Percentiles rank a stretch among this genome's conserved stretches.
Conservation (phyloP, 2,888 invertebrate genomes). For the Lamellibrachia columna region DNA sequence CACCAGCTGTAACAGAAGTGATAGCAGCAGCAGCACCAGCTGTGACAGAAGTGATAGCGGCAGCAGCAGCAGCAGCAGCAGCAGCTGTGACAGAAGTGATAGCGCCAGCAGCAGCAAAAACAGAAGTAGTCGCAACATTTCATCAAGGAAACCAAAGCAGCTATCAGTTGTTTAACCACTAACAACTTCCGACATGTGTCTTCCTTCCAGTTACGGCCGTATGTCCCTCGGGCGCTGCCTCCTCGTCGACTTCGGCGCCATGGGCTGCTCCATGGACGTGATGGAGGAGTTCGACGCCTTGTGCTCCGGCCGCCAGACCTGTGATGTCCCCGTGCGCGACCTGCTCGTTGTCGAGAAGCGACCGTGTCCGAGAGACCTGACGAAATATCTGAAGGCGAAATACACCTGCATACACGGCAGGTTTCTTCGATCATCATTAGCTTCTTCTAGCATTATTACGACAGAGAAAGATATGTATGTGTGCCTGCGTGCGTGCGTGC, state of each 20-base stretch:
- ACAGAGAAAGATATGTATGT: too few relatives aligned
- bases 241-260: not conserved
- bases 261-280: conserved; percentile 30
- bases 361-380: conserved; percentile 16
- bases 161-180: not conserved
- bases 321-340: conserved; percentile 30
- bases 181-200: not conserved
- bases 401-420: conserved; percentile 29
- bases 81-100: too few relatives aligned
- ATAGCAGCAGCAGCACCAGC: too few relatives aligned
- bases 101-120: too few relatives aligned
- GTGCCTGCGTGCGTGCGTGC: too few relatives aligned
- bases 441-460: too few relatives aligned
- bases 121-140: too few relatives aligned
- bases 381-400: conserved; percentile 28
- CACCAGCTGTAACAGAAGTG: too few relatives aligned
- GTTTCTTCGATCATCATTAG: not conserved
- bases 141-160: too few relatives aligned
- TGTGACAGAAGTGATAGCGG: too few relatives aligned
- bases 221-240: not conserved
- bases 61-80: too few relatives aligned
- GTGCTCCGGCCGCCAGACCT: conserved; percentile 35
- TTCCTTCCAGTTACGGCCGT: not conserved
- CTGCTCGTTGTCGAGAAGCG: not conserved
- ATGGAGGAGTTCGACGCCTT: conserved; percentile 30